phyloP scores from a whole-genome alignment of 2,888 invertebrate species.

The Cerceris rybyensis region DNA sequence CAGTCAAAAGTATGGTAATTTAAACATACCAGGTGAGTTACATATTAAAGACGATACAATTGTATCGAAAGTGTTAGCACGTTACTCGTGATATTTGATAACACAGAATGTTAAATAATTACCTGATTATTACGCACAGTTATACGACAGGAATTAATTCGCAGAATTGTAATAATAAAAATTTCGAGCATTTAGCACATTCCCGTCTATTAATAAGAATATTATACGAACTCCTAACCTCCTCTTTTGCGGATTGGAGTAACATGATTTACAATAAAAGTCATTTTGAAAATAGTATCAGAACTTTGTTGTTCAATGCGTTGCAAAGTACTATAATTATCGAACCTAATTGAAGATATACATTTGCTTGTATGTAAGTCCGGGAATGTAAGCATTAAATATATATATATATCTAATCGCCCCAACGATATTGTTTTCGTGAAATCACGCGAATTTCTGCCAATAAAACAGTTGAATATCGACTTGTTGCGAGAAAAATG shows the following conservation, averaged over 20 bases:
- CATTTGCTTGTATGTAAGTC: no score
- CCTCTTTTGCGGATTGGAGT: neutral
- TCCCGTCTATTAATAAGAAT: neutral
- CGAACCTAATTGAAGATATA: no score
- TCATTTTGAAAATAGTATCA: no score
- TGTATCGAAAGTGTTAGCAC: neutral
- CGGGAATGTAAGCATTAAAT: no score
- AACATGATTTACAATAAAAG: no score
- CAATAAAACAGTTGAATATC: neutral
- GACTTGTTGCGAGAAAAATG: neutral
- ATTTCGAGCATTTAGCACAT: neutral
- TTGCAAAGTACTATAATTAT: no score
- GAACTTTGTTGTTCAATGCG: no score
- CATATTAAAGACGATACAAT: neutral
- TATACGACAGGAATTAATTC: neutral
- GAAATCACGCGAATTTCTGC: neutral
- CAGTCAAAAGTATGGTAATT: conserved; percentile 53
- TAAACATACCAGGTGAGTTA: conserved; percentile 68
- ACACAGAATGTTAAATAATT: neutral
- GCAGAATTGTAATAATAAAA: neutral
- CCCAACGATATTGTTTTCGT: neutral
- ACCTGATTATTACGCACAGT: neutral
- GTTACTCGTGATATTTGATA: conserved; percentile 4
- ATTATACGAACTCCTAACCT: neutral
- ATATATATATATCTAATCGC: neutral